phyloP scores from a whole-genome alignment of 2,113 vertebrate genomes.

The Notarius lentiginosus region DNA sequence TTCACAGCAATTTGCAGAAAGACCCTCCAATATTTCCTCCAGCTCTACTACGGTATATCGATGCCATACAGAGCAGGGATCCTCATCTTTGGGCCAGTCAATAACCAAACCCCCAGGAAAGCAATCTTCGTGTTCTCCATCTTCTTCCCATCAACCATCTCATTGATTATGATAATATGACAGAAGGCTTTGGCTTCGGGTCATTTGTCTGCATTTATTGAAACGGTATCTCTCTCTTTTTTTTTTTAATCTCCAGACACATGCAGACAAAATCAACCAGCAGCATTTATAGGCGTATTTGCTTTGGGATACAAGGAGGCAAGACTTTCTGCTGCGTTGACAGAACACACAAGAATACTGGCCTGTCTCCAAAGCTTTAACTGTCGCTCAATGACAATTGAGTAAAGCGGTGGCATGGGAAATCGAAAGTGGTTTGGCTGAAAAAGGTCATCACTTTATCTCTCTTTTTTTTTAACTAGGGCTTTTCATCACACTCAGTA shows the following conservation, averaged over 20 bases:
- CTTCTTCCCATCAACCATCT: constrained; percentile 22
- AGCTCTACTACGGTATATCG: constrained; percentile 49
- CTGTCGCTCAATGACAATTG: constrained; percentile 20
- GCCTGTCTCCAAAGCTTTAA: not conserved
- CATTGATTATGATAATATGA: constrained; percentile 61
- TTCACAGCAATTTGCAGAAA: constrained; percentile 2
- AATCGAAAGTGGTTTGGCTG: constrained; percentile 27
- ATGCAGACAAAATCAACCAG: not conserved
- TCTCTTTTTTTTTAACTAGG: not conserved
- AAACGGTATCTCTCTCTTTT: constrained; percentile 11
- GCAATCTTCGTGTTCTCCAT: constrained; percentile 34
- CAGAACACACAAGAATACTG: constrained; percentile 31
- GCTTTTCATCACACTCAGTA: constrained; percentile 17
- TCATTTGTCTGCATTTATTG: constrained; percentile 52
- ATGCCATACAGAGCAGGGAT: constrained; percentile 36
- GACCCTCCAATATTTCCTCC: constrained; percentile 8
- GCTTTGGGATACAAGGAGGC: not conserved
- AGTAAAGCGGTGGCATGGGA: constrained; percentile 30
- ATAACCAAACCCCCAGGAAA: constrained; percentile 42
- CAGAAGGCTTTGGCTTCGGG: constrained; percentile 42
- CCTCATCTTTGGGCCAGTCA: constrained; percentile 27
- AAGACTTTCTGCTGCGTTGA: not conserved
- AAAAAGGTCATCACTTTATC: constrained; percentile 13
- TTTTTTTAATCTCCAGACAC: constrained; percentile 11
- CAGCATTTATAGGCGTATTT: not conserved